Percentiles rank a stretch among this genome's conserved stretches.
Evolutionary conservation across 2,113 vertebrate genomes (phyloP).

Genomic region (Istiophorus platypterus): DNA sequence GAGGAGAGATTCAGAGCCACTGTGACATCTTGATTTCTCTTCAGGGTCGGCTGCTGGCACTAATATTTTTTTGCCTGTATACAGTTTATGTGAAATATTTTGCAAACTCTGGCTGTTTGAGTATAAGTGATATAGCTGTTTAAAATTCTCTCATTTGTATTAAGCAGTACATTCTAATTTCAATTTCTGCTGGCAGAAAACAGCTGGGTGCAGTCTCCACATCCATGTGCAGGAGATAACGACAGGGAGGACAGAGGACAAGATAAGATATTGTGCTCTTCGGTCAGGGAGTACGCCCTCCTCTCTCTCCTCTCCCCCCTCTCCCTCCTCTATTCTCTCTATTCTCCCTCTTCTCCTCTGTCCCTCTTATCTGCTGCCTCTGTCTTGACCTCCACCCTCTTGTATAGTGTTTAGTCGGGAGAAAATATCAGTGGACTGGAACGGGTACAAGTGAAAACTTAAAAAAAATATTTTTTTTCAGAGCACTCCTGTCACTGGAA

Average conservation of each 20-base stretch:
- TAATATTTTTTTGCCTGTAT: background rate
- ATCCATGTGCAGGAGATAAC: constrained; percentile 70
- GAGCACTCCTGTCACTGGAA: constrained; percentile 19
- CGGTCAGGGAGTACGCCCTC: constrained; percentile 73
- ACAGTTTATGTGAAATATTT: constrained; percentile 6
- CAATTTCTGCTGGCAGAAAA: constrained; percentile 16
- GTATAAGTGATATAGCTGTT: background rate
- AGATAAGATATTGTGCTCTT: constrained; percentile 79
- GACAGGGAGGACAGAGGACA: constrained; percentile 71
- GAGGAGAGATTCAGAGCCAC: background rate
- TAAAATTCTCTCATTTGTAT: constrained; percentile 10
- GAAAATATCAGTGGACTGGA: constrained; percentile 59
- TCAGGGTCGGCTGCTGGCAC: background rate
- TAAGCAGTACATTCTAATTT: constrained; percentile 16
- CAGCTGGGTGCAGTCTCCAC: constrained; percentile 47
- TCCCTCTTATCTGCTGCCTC: constrained; percentile 76
- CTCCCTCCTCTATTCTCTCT: constrained; percentile 61
- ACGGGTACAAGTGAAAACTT: constrained; percentile 58
- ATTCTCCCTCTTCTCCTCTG: constrained; percentile 58
- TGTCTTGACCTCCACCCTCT: constrained; percentile 76
- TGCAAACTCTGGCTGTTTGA: background rate
- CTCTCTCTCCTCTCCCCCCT: constrained; percentile 58
- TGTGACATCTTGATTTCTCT: background rate
- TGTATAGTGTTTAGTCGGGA: constrained; percentile 61
- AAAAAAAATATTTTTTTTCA: constrained; percentile 30